Percentiles rank a stretch among this genome's conserved stretches.
phyloP scores from a whole-genome alignment of 2,888 invertebrate genomes.

The Limnephilus auricula region DNA sequence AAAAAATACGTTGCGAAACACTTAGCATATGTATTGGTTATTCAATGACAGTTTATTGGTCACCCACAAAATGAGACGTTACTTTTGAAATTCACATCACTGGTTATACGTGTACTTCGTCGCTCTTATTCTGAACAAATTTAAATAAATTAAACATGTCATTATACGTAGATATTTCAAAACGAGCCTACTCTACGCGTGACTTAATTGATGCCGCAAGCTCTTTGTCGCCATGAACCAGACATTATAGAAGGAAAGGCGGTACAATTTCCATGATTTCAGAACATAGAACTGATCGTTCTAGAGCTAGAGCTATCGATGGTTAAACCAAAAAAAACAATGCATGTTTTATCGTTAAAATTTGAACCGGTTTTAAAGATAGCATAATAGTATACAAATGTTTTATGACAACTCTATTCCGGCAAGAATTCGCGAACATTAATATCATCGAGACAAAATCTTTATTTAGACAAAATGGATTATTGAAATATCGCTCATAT shows the following conservation, averaged over 20 bases:
- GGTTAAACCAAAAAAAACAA: no score
- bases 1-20: no score
- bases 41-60: no score
- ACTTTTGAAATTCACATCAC: no score
- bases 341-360: no score
- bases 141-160: no score
- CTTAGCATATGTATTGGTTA: no score
- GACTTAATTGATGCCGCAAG: background rate
- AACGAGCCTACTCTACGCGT: background rate
- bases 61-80: no score
- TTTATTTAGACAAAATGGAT: background rate
- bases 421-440: background rate
- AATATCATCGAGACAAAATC: background rate
- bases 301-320: no score
- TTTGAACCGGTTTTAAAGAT: no score
- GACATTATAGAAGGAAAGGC: background rate
- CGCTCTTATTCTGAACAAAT: no score
- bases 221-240: background rate
- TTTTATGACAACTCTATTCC: background rate
- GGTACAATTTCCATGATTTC: background rate
- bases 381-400: background rate
- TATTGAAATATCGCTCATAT: background rate
- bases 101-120: background rate
- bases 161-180: background rate
- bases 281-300: no score